Conservation (phyloP, 2,888 invertebrate genomes). For the Aleiodes leptofemur region DNA sequence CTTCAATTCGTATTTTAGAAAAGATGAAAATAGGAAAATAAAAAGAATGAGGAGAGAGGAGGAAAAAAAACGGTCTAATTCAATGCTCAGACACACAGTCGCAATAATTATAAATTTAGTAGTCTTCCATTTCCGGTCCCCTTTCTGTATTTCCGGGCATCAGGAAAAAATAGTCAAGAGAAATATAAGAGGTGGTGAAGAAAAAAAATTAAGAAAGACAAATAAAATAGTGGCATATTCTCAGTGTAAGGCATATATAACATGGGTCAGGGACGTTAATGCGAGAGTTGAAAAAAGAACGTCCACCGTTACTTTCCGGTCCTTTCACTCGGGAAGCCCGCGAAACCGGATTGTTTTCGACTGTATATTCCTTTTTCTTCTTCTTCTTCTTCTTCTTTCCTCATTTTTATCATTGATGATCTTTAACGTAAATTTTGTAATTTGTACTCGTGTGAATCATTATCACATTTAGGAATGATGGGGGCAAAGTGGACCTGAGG, state of each 20-base stretch:
- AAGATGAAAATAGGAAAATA: neutral
- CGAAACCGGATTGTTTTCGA: constrained; percentile 40
- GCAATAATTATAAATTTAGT: constrained; percentile 25
- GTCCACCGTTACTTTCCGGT: constrained; percentile 50
- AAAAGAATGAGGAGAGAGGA: too few species aligned
- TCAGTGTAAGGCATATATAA: constrained; percentile 34
- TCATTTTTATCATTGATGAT: neutral
- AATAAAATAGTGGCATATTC: constrained; percentile 28
- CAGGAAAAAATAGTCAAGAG: neutral
- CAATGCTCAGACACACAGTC: constrained; percentile 10
- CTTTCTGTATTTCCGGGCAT: constrained; percentile 39
- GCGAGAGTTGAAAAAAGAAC: constrained; percentile 44
- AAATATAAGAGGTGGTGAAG: constrained; percentile 1
- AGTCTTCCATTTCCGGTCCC: constrained; percentile 36
- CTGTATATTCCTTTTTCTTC: constrained; percentile 8
- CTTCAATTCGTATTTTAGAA: neutral
- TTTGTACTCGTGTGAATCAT: constrained; percentile 6
- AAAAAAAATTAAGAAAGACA: constrained; percentile 20
- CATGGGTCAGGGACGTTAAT: constrained; percentile 45
- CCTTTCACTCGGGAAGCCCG: constrained; percentile 44
- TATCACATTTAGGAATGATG: neutral
- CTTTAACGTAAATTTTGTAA: constrained; percentile 17
- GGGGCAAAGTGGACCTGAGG: too few species aligned
- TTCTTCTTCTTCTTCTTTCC: constrained; percentile 6
- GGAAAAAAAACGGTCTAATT: neutral